These are phyloP conservation scores for Hypocryptadius cinnamomeus DNA, from an alignment of 2,113 vertebrate genomes.

Conservation along the genomic window DNA sequence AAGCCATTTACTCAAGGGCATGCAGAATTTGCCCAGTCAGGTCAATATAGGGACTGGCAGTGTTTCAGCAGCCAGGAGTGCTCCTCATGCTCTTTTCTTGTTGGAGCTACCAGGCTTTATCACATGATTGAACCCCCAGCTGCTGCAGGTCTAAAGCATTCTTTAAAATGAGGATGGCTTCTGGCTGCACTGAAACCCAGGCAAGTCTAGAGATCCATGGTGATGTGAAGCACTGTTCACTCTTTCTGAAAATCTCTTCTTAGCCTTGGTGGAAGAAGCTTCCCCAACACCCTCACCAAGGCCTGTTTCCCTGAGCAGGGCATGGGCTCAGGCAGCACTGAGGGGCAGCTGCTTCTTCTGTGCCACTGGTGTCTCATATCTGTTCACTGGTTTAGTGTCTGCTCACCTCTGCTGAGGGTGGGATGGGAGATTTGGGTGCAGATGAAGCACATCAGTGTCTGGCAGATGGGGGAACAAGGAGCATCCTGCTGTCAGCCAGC, in stretches of 20 bases:
- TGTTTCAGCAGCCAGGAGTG: neutral
- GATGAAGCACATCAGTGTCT: neutral
- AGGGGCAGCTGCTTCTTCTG: neutral
- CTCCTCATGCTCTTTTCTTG: neutral
- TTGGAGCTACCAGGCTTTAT: neutral
- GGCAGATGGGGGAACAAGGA: neutral
- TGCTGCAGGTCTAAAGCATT: neutral
- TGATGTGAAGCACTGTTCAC: neutral
- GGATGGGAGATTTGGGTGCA: neutral
- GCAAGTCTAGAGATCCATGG: neutral
- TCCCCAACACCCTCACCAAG: neutral
- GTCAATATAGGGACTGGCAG: neutral
- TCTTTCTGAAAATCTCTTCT: neutral
- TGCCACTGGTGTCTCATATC: neutral
- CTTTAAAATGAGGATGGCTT: neutral
- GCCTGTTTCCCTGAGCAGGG: neutral
- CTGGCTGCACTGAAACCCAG: neutral
- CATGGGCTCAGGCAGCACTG: neutral
- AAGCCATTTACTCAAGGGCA: conserved; percentile 21
- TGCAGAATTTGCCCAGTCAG: conserved; percentile 28
- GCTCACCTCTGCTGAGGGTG: neutral
- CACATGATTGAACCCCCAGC: neutral
- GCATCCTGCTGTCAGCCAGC: neutral
- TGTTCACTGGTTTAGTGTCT: neutral
- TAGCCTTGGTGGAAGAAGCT: neutral